Conservation (phyloP, 2,888 invertebrate species). For the Idaea biselata region DNA sequence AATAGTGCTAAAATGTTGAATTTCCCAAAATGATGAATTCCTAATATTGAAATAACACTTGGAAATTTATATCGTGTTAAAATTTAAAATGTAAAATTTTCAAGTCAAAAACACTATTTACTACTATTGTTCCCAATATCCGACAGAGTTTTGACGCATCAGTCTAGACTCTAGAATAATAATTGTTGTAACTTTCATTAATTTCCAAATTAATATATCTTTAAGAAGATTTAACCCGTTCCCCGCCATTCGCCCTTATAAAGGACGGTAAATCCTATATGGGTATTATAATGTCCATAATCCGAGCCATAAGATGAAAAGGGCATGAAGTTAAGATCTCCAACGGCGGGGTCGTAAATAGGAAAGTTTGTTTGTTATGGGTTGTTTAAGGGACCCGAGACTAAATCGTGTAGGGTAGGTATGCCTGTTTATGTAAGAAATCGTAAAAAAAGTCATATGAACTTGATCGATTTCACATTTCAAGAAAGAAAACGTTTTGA, state of each 20-base stretch:
- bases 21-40: too few relatives aligned
- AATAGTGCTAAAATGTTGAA: too few relatives aligned
- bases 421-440: neutral
- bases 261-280: neutral
- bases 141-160: too few relatives aligned
- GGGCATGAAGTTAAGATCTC: conserved; percentile 1
- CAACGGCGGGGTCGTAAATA: neutral
- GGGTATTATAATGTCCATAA: neutral
- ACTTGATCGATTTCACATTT: neutral
- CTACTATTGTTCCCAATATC: too few relatives aligned
- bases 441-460: neutral
- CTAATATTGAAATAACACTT: too few relatives aligned
- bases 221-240: neutral
- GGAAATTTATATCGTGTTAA: too few relatives aligned
- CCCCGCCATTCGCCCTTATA: neutral
- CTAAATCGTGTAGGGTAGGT: neutral
- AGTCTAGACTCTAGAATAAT: too few relatives aligned
- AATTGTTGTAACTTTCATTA: too few relatives aligned
- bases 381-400: neutral
- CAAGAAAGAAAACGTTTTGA: too few relatives aligned
- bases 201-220: too few relatives aligned
- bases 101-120: too few relatives aligned
- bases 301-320: neutral
- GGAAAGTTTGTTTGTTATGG: conserved; percentile 1
- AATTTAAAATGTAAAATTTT: too few relatives aligned